These are phyloP conservation scores for Drosophila histrio DNA, from an alignment of 2,888 invertebrate genomes.

Conservation along the genomic window DNA sequence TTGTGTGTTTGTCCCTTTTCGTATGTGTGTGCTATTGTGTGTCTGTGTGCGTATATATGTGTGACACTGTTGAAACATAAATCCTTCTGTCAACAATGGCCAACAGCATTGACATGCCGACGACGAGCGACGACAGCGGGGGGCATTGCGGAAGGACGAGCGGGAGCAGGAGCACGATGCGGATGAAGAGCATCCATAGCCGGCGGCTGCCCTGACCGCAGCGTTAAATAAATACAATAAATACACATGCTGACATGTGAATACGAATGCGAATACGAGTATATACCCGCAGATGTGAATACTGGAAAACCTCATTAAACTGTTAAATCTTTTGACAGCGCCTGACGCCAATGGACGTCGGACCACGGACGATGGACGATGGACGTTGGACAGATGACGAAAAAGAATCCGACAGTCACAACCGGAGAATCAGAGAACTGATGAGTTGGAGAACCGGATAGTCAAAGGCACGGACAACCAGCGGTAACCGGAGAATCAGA, in stretches of 20 bases:
- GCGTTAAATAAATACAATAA: slow-evolving; percentile 73
- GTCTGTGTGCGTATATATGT: background rate
- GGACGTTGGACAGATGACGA: slow-evolving; percentile 17
- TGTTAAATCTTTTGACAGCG: slow-evolving; percentile 77
- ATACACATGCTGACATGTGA: slow-evolving; percentile 62
- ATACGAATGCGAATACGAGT: slow-evolving; percentile 25
- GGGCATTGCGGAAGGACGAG: slow-evolving; percentile 28
- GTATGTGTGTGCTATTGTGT: slow-evolving; percentile 18
- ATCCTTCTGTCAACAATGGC: slow-evolving; percentile 77
- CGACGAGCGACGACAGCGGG: slow-evolving; percentile 50
- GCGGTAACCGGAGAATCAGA: background rate
- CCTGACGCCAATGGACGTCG: slow-evolving; percentile 36
- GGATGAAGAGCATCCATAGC: slow-evolving; percentile 25
- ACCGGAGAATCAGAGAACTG: slow-evolving; percentile 5
- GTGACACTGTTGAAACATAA: slow-evolving; percentile 75
- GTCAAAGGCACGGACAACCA: background rate
- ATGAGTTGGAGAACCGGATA: background rate
- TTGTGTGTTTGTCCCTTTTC: slow-evolving; percentile 12
- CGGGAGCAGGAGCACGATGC: slow-evolving; percentile 12
- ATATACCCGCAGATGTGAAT: slow-evolving; percentile 57
- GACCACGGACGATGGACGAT: background rate
- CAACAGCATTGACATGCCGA: slow-evolving; percentile 73
- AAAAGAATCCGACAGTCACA: slow-evolving; percentile 20
- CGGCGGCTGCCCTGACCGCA: slow-evolving; percentile 60
- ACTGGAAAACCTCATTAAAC: slow-evolving; percentile 76